Evolutionary conservation across 2,888 invertebrate species (phyloP), one percentile per base, ranked within the genome.

Genomic region (Gymnocheta viridis): DNA sequence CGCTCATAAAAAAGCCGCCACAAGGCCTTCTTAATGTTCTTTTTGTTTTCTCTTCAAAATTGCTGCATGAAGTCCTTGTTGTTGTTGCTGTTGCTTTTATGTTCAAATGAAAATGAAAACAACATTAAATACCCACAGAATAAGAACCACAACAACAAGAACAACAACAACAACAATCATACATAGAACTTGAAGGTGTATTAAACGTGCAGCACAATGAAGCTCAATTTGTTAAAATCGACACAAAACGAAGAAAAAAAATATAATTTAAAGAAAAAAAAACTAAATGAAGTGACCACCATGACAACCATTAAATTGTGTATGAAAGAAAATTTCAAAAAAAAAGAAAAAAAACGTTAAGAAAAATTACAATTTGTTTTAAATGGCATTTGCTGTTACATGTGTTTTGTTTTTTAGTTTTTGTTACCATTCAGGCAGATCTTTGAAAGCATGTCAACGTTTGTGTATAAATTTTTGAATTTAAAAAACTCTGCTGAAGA

Each of bases 261-360:
- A 64, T 24, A 41, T 14, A 72, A 24, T 22, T 54, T 64, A 47
- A 64, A 22, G 2, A 73, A 66, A 54, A 76, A 69, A 73, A 27
- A 56, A n/a, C 29, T 58, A 79, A 81, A 64, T 51, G 67, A 66
- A 86, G 69, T 86, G 81, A 87, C 87, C 88, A 88, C 87, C 82
- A 81, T 83, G 80, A 82, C 82, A 83, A 82, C 82, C 64, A 78
- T 78, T 85, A 81, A 78, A 70, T 69, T 80, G 67, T 81, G 67
- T 51, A 76, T 74, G 51, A 79, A 77, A 70, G 56, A 56, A 72
- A 51, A 44, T 80, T 62, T n/a, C n/a, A n/a, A n/a, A n/a, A n/a
- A n/a, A n/a, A 69, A 82, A 67, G 56, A 69, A 51, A 32, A 76
- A 27, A 62, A 76, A 49, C 19, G 9, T 35, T 22, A 70, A 83